phyloP scores from a whole-genome alignment of 2,888 invertebrate genomes.

The Erebia epiphron region DNA sequence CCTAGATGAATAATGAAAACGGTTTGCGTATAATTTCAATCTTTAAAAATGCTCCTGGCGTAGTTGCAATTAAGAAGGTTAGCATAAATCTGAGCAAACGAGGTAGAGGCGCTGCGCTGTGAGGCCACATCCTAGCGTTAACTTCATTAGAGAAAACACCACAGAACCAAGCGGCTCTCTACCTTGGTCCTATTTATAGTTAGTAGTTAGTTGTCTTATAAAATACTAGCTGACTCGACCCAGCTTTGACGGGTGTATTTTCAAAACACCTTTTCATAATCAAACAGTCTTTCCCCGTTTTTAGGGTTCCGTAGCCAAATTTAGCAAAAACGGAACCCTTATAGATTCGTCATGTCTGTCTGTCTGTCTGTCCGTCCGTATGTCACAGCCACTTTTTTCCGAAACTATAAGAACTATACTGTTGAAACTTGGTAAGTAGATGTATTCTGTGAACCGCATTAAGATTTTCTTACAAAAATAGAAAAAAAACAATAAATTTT shows the following conservation, averaged over 20 bases:
- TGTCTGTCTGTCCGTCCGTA: too few species aligned
- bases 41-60: conserved; percentile 23
- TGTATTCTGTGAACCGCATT: too few species aligned
- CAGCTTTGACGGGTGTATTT: background rate
- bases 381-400: too few species aligned
- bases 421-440: too few species aligned
- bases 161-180: conserved; percentile 2
- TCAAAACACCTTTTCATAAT: background rate
- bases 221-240: background rate
- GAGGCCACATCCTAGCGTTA: conserved; percentile 55
- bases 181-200: conserved; percentile 15
- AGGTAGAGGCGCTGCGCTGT: conserved; percentile 46
- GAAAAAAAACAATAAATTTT: too few species aligned
- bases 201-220: background rate
- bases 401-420: too few species aligned
- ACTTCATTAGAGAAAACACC: conserved; percentile 54
- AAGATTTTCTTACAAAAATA: too few species aligned
- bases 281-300: too few species aligned
- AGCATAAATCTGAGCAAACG: conserved; percentile 41
- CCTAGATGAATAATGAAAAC: background rate
- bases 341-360: too few species aligned
- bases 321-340: too few species aligned
- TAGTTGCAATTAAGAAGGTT: conserved; percentile 40
- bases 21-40: conserved; percentile 5
- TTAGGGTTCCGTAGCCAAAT: too few species aligned